These are phyloP conservation scores for Bubo scandiacus DNA, from an alignment of 2,113 vertebrate species.

Conservation along the genomic window DNA sequence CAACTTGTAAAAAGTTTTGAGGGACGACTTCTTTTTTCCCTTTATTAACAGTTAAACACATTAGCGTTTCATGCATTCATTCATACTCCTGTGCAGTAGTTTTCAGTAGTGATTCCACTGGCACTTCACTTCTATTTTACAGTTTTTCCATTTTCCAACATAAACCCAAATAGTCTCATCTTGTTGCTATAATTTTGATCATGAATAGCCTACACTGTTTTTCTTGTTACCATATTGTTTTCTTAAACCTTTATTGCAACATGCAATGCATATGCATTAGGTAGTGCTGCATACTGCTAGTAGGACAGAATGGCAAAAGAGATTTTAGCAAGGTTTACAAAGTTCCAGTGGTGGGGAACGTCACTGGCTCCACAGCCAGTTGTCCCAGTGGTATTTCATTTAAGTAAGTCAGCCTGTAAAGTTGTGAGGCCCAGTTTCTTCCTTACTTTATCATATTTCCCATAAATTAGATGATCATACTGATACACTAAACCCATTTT, in stretches of 20 bases:
- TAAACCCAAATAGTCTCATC: not conserved
- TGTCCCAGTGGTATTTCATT: not conserved
- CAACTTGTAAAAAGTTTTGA: not conserved
- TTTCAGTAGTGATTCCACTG: not conserved
- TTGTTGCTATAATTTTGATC: not conserved
- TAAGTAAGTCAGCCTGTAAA: not conserved
- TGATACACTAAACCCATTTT: not conserved
- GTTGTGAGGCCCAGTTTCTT: not conserved
- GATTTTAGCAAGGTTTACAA: not conserved
- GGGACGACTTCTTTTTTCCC: not conserved
- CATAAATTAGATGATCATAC: not conserved
- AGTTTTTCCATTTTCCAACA: not conserved
- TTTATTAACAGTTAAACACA: not conserved
- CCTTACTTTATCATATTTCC: not conserved
- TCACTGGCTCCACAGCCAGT: not conserved
- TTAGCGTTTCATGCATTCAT: not conserved
- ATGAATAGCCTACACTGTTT: not conserved
- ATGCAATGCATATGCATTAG: not conserved
- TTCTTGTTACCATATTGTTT: not conserved
- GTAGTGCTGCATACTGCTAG: not conserved
- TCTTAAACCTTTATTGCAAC: not conserved
- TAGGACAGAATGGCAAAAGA: not conserved
- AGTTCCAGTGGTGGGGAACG: not conserved
- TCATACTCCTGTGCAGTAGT: not conserved
- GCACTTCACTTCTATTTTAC: not conserved